These are phyloP conservation scores for Catocala sponsa DNA, from an alignment of 2,888 invertebrate species.

Conservation along the genomic window DNA sequence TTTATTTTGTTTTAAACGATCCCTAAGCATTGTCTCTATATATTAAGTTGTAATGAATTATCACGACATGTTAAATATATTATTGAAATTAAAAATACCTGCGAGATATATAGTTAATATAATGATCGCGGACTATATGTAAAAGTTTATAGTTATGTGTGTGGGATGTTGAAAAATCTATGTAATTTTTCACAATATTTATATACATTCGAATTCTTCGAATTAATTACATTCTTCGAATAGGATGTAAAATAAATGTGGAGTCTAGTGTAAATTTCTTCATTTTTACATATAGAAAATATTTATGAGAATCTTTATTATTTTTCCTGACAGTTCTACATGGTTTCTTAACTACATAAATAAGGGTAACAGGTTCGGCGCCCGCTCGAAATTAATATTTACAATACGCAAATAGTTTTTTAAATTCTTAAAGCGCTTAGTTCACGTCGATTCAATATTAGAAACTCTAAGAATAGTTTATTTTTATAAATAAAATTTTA, in stretches of 20 bases:
- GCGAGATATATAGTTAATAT: background rate
- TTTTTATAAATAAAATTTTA: too few species aligned
- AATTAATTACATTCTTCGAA: too few species aligned
- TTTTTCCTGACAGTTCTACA: background rate
- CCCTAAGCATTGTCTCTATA: constrained; percentile 65
- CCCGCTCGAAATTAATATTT: too few species aligned
- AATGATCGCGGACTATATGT: constrained; percentile 2
- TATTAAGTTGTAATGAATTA: constrained; percentile 46
- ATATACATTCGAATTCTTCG: background rate
- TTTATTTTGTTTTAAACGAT: constrained; percentile 83
- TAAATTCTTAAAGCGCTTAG: too few species aligned
- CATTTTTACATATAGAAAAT: background rate
- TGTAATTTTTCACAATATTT: constrained; percentile 7
- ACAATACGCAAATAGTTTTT: too few species aligned
- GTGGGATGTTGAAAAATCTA: constrained; percentile 2
- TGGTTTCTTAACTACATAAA: too few species aligned
- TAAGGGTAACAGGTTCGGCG: too few species aligned
- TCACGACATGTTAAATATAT: constrained; percentile 39
- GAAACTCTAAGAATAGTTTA: too few species aligned
- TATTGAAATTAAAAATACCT: constrained; percentile 4
- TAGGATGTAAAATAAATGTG: background rate
- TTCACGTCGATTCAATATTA: too few species aligned
- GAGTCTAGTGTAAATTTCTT: background rate
- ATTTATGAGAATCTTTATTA: background rate
- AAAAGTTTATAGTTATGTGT: constrained; percentile 3